These are phyloP conservation scores for Cacatua alba DNA, from an alignment of 2,113 vertebrate genomes.

Conservation along the genomic window DNA sequence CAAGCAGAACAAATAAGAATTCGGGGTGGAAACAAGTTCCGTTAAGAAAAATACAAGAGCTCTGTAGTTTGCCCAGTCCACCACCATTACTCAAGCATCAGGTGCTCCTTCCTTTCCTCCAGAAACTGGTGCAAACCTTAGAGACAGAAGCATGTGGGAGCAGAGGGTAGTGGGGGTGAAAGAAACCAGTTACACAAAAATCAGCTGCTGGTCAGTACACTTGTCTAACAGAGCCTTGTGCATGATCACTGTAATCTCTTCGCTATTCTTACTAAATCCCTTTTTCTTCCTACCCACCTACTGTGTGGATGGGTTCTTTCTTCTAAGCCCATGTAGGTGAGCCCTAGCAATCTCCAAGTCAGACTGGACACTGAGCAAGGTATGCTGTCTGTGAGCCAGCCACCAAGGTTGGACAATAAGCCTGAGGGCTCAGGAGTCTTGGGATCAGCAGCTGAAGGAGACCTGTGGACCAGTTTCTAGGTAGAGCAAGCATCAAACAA, in stretches of 20 bases:
- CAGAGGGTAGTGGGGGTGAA: not conserved
- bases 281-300: not conserved
- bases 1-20: not conserved
- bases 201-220: not conserved
- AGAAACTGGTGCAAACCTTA: not conserved
- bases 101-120: not conserved
- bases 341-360: not conserved
- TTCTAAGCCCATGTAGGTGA: not conserved
- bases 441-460: not conserved
- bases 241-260: no score
- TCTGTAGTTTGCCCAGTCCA: not conserved
- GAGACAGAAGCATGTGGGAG: not conserved
- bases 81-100: not conserved
- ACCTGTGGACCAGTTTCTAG: not conserved
- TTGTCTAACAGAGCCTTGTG: not conserved
- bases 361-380: not conserved
- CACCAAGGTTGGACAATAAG: not conserved
- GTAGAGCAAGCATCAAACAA: not conserved
- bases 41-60: not conserved
- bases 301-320: not conserved
- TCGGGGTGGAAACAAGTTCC: not conserved
- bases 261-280: not conserved
- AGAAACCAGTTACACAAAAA: not conserved
- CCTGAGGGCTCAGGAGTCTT: not conserved
- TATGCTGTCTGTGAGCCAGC: fast-evolving